These are phyloP conservation scores for Amblyornis subalaris DNA, from an alignment of 2,113 vertebrate species.

Conservation along the genomic window DNA sequence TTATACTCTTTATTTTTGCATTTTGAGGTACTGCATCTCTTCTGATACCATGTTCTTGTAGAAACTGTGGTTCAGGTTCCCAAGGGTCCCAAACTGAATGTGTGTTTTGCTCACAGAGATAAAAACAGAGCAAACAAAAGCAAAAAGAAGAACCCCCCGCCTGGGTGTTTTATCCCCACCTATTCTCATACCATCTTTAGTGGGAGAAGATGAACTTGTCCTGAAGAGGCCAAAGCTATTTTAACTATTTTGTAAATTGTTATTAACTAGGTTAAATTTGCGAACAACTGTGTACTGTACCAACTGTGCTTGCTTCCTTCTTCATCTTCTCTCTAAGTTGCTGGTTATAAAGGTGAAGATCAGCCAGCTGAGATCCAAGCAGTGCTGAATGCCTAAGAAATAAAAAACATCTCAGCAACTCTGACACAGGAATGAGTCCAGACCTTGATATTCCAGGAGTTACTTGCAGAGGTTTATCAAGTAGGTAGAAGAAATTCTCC, in stretches of 20 bases:
- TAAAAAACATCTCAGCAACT: neutral
- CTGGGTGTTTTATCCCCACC: neutral
- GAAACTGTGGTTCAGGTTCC: neutral
- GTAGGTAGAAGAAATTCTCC: neutral
- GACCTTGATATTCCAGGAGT: neutral
- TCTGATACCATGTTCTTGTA: neutral
- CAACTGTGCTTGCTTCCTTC: slow-evolving; percentile 78
- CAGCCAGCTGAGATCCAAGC: slow-evolving; percentile 84
- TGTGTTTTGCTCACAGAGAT: neutral
- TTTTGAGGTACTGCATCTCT: neutral
- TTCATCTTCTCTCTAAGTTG: slow-evolving; percentile 71
- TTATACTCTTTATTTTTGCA: neutral
- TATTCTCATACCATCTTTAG: neutral
- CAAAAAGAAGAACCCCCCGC: neutral
- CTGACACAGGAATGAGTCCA: neutral
- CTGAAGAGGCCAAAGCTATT: neutral
- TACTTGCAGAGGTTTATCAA: neutral
- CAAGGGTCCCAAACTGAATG: neutral
- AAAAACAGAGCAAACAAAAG: neutral
- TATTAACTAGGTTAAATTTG: neutral
- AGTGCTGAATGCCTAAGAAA: slow-evolving; percentile 76
- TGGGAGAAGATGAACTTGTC: neutral
- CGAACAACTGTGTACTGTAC: slow-evolving; percentile 64
- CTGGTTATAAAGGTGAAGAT: slow-evolving; percentile 88
- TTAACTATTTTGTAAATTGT: neutral